Base-by-base conservation (phyloP, 2,113 vertebrate genomes). In the Albula goreensis region DNA sequence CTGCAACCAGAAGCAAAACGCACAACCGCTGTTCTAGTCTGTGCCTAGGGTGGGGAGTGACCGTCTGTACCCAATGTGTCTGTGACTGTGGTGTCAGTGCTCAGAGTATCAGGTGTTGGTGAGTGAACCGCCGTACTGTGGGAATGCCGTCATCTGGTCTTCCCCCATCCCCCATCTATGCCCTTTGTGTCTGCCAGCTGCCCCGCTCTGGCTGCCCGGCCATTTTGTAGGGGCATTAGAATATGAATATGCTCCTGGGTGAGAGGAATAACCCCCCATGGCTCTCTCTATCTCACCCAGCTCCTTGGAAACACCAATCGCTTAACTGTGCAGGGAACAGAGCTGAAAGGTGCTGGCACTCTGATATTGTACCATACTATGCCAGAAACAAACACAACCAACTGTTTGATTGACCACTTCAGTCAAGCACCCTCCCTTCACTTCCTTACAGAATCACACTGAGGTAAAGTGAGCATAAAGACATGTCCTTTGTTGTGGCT, bases 161-260 rank as follows among this genome's bases (percentile, higher is more conserved):
- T 41, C 49, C 51, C 82, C 77, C 7, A 17, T 49, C 60, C 31
- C 31, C 60, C 63, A 60, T 87, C 22, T 70, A 53, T 86, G 79
- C 50, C 74, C 79, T 85, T 89, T 89, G 90, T 90, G 83, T 90
- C 87, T 87, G 78, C 84, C 86, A 91, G 89, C 87, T 87, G 41
- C 83, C 56, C 57, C 66, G 66, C 51, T 83, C 56, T 41, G 3
- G 70, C 78, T 82, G 80, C 79, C 8, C 79, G 80, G 50, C 70
- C 25, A 22, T 84, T 86, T 85, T 53, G 83, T 56, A 25, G 56
- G 87, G 89, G 80, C 78, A 93, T 93, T 87, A 91, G 89, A 93
- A 91, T 93, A 91, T 85, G 93, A 95, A 94, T 93, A 89, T 87
- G 83, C 85, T 81, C 70, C 48, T 50, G 74, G 60, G 48, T 83